phyloP scores from a whole-genome alignment of 2,113 vertebrate species.

The Anolis sagrei region DNA sequence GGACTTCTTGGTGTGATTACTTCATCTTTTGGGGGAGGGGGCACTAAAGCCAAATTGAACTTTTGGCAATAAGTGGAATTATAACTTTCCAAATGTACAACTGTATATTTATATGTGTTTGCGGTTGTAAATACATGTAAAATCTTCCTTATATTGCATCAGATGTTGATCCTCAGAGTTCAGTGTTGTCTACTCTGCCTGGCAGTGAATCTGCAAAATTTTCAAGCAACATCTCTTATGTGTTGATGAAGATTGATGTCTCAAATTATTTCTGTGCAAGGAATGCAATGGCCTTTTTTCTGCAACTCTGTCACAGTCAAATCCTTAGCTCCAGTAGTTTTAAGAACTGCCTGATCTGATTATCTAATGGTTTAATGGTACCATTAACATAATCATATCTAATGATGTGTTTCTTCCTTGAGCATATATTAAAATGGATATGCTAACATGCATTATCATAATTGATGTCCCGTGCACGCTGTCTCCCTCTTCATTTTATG shows the following conservation, averaged over 20 bases:
- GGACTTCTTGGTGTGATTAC: no score
- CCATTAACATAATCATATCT: neutral
- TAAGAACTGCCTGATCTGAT: neutral
- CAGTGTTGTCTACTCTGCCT: neutral
- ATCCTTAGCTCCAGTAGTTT: neutral
- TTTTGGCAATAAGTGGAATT: no score
- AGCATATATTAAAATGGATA: neutral
- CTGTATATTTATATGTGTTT: no score
- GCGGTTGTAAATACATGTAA: no score
- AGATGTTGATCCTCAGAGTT: neutral
- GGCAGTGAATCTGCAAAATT: neutral
- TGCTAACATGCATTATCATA: neutral
- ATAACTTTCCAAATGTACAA: no score
- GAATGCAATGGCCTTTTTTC: neutral
- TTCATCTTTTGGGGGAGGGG: no score
- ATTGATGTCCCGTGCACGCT: neutral
- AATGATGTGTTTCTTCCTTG: neutral
- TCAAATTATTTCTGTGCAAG: neutral
- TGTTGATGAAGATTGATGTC: neutral
- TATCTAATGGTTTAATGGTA: neutral
- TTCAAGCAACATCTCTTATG: no score
- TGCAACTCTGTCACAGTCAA: neutral
- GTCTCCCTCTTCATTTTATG: neutral
- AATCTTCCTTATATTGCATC: neutral
- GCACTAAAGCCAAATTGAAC: no score